Conservation (phyloP, 2,797 vertebrate genomes). For the Poecilia velifera region DNA sequence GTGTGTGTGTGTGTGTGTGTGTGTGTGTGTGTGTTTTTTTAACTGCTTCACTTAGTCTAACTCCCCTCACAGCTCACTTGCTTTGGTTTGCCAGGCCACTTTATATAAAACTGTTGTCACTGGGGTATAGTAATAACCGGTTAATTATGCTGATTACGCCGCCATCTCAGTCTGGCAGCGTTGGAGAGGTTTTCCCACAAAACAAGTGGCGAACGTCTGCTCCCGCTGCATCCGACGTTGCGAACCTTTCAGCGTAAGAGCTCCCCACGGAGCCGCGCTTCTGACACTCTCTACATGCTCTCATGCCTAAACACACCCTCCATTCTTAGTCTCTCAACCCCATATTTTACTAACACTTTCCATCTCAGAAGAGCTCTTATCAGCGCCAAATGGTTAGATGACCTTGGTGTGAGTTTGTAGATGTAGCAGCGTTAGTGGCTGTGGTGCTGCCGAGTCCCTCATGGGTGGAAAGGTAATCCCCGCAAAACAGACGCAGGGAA, state of each 20-base stretch:
- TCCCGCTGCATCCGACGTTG: constrained; percentile 23
- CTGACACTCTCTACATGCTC: constrained; percentile 17
- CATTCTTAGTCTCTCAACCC: constrained; percentile 35
- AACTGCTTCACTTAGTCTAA: constrained; percentile 38
- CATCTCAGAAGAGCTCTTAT: constrained; percentile 69
- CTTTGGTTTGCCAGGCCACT: constrained; percentile 27
- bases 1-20: too few relatives aligned
- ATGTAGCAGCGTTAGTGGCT: constrained; percentile 25
- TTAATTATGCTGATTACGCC: constrained; percentile 62
- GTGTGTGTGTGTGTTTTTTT: background rate
- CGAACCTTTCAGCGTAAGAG: constrained; percentile 43
- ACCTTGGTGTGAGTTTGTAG: constrained; percentile 56
- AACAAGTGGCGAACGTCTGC: constrained; percentile 29
- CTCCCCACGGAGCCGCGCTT: constrained; percentile 40
- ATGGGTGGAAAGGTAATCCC: constrained; percentile 61
- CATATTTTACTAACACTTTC: constrained; percentile 58
- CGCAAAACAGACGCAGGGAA: constrained; percentile 33
- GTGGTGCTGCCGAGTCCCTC: constrained; percentile 48
- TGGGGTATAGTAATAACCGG: constrained; percentile 43
- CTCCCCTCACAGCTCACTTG: constrained; percentile 29
- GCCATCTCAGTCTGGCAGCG: constrained; percentile 37
- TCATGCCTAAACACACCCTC: constrained; percentile 30
- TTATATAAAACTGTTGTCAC: constrained; percentile 36
- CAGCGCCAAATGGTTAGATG: constrained; percentile 56
- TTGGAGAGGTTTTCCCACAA: constrained; percentile 32